Evolutionary conservation across 1,140 invertebrate species (phyloP).

Genomic region (Leptinotarsa texana): DNA sequence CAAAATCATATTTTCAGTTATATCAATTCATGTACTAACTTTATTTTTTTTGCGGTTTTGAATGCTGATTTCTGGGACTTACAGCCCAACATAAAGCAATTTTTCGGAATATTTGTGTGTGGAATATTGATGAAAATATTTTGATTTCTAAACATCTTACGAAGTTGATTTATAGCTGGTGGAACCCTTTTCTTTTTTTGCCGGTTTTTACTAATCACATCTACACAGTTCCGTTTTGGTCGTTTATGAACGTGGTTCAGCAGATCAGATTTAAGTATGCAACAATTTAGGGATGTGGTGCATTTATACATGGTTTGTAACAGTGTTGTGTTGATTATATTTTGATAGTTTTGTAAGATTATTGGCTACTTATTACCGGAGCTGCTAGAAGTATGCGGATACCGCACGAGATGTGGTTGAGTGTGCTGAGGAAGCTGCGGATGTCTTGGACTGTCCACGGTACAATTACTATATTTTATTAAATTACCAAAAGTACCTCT

Average conservation of each 20-base stretch:
- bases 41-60: no score
- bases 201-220: constrained; percentile 28
- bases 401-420: constrained; percentile 47
- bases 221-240: constrained; percentile 8
- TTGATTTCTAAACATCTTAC: no score
- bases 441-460: constrained; percentile 53
- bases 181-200: constrained; percentile 9
- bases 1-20: neutral
- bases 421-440: constrained; percentile 50
- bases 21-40: no score
- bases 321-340: constrained; percentile 57
- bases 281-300: constrained; percentile 36
- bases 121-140: neutral
- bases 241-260: constrained; percentile 11
- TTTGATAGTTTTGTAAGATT: constrained; percentile 57
- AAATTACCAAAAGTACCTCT: constrained; percentile 36
- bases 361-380: constrained; percentile 48
- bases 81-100: no score
- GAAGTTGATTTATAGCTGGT: constrained; percentile 22
- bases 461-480: constrained; percentile 51
- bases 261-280: constrained; percentile 11
- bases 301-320: constrained; percentile 54
- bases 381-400: constrained; percentile 50
- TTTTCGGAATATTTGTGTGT: neutral
- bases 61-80: no score